phyloP scores from a whole-genome alignment of 2,888 invertebrate genomes.

The Oxyteleia sp. region DNA sequence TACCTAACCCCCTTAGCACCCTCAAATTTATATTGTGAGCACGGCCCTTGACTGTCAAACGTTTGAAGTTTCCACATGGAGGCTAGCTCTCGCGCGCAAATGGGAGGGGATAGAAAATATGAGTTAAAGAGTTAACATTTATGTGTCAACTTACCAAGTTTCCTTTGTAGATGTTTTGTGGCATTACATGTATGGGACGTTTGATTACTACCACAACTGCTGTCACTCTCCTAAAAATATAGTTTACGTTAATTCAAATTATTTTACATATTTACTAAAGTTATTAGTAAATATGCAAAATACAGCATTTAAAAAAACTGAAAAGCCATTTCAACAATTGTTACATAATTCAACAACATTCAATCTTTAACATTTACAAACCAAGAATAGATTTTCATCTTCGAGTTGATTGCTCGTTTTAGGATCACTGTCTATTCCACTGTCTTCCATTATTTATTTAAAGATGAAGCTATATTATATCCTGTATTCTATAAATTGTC shows the following conservation, averaged over 20 bases:
- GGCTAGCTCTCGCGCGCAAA: too few species aligned
- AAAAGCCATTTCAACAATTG: too few species aligned
- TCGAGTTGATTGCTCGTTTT: conserved; percentile 84
- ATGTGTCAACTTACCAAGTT: conserved; percentile 83
- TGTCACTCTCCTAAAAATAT: conserved; percentile 86
- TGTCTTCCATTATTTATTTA: conserved; percentile 87
- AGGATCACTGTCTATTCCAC: conserved; percentile 88
- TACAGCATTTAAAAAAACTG: too few species aligned
- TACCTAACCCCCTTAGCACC: too few species aligned
- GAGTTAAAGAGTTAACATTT: too few species aligned
- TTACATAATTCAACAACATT: too few species aligned
- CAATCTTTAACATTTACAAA: conserved; percentile 76
- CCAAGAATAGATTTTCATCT: conserved; percentile 86
- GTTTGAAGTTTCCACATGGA: too few species aligned
- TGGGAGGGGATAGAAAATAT: too few species aligned
- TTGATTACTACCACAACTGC: conserved; percentile 85
- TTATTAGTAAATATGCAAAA: too few species aligned
- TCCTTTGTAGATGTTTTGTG: conserved; percentile 86
- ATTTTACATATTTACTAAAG: conserved; percentile 1
- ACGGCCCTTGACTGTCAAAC: too few species aligned
- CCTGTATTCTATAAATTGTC: conserved; percentile 18
- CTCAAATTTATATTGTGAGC: too few species aligned
- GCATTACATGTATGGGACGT: conserved; percentile 82
- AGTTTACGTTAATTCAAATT: too few species aligned
- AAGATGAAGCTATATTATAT: neutral